Evolutionary conservation across 37 sponge, comb jelly and placozoan species (phyloP).

Genomic region (Crambe crambe): DNA sequence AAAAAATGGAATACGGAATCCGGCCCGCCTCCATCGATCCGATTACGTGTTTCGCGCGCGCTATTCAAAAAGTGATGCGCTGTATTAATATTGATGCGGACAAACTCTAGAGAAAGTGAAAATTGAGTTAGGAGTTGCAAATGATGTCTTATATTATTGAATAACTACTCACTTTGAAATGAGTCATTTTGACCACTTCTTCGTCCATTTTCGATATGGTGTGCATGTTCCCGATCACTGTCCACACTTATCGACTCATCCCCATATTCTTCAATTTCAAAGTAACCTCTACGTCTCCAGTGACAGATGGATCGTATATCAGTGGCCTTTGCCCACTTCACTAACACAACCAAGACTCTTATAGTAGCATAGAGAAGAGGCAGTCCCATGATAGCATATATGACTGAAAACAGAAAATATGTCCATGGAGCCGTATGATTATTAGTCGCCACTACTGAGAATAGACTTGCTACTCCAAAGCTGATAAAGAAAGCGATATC

Average conservation of each 20-base stretch:
- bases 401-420: not conserved
- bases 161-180: conserved; percentile 9
- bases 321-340: not conserved
- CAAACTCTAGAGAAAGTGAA: no score
- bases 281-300: conserved; percentile 16
- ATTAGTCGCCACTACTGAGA: not conserved
- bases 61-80: no score
- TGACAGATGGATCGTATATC: not conserved
- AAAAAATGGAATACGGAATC: no score
- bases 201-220: not conserved
- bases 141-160: no score
- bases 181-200: not conserved
- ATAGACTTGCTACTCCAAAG: not conserved
- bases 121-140: no score
- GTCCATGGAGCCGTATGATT: not conserved
- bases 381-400: not conserved
- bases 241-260: not conserved
- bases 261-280: not conserved
- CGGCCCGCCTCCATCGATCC: no score
- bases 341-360: not conserved
- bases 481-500: not conserved
- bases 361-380: not conserved
- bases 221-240: not conserved
- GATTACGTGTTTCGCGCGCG: no score
- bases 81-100: no score